These are phyloP conservation scores for Chionoecetes opilio DNA, from an alignment of 1,140 invertebrate genomes.

Conservation along the genomic window DNA sequence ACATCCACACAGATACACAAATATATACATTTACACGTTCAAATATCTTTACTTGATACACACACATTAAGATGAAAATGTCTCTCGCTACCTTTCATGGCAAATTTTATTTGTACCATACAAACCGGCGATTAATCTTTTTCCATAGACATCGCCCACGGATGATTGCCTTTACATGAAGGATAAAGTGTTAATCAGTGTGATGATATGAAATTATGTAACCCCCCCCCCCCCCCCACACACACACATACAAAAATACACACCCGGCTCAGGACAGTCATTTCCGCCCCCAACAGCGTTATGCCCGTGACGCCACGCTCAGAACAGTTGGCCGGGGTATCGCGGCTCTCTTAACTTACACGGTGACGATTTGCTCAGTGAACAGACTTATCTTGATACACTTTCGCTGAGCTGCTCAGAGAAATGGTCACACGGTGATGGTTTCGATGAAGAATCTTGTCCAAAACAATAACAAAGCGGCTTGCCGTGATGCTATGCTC, in stretches of 20 bases:
- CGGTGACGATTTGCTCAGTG: too few relatives aligned
- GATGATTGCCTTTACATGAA: not conserved
- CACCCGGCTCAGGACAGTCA: not conserved
- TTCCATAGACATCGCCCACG: not conserved
- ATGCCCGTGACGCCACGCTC: not conserved
- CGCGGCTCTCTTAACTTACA: too few relatives aligned
- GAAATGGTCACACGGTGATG: too few relatives aligned
- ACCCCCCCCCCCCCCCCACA: not conserved
- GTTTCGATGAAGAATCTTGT: too few relatives aligned
- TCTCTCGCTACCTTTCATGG: not conserved
- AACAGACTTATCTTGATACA: too few relatives aligned
- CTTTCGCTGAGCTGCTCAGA: too few relatives aligned
- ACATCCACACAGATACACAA: not conserved
- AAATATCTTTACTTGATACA: not conserved
- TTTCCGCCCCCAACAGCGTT: not conserved
- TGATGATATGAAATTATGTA: not conserved
- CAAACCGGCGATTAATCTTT: not conserved
- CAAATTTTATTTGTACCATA: not conserved
- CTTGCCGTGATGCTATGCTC: too few relatives aligned
- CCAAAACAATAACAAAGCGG: too few relatives aligned
- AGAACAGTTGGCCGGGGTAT: too few relatives aligned
- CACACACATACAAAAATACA: not conserved
- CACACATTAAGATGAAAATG: slow-evolving; percentile 7
- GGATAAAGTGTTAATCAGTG: not conserved
- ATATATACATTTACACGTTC: not conserved